Percentiles rank a stretch among this genome's conserved stretches.
phyloP scores from a whole-genome alignment of 2,797 vertebrate genomes.

The Crax fasciolata region DNA sequence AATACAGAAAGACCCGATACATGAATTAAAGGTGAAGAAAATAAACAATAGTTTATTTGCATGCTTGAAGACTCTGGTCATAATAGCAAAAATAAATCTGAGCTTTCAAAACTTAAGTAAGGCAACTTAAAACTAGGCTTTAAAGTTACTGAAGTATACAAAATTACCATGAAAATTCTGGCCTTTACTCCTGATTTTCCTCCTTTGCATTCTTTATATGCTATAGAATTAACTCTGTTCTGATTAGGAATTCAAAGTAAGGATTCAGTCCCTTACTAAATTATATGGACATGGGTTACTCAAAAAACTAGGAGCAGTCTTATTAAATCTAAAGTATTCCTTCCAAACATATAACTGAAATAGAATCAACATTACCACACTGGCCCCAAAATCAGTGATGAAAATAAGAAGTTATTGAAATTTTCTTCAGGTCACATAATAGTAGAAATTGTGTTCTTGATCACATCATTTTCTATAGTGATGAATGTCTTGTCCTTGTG shows the following conservation, averaged over 20 bases:
- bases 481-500: background rate
- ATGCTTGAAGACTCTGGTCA: background rate
- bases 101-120: background rate
- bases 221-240: background rate
- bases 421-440: background rate
- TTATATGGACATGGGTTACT: background rate
- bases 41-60: background rate
- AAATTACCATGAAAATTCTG: constrained; percentile 3
- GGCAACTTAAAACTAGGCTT: background rate
- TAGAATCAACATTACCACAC: background rate
- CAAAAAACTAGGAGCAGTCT: background rate
- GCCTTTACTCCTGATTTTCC: background rate
- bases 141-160: background rate
- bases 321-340: background rate
- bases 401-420: background rate
- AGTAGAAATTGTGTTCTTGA: background rate
- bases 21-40: constrained; percentile 4
- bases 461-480: background rate
- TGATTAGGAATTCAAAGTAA: background rate
- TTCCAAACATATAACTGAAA: background rate
- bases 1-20: background rate
- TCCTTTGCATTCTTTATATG: background rate
- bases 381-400: background rate
- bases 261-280: background rate
- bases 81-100: background rate